Percentiles rank a stretch among this genome's conserved stretches.
Evolutionary conservation across 2,113 vertebrate species (phyloP).

Genomic region (Trematocara macrostoma): DNA sequence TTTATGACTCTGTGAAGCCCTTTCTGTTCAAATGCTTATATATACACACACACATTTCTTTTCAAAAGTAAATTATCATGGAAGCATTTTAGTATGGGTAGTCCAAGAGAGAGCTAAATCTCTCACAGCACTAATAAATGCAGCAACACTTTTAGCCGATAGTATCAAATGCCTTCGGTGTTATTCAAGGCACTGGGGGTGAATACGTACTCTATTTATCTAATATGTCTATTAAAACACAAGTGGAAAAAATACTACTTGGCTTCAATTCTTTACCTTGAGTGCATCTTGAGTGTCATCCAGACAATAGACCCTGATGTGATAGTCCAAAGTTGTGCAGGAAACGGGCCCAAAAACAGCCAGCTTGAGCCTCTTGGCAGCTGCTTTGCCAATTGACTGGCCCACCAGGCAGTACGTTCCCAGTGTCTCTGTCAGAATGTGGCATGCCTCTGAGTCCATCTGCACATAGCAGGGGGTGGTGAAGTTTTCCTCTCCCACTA

Average conservation of each 20-base stretch:
- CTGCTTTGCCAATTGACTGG: slow-evolving; percentile 84
- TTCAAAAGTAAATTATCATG: slow-evolving; percentile 30
- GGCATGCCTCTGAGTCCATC: slow-evolving; percentile 88
- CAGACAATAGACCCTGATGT: slow-evolving; percentile 89
- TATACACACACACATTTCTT: slow-evolving; percentile 2
- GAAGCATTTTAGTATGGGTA: background rate
- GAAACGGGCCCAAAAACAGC: slow-evolving; percentile 86
- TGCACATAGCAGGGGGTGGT: slow-evolving; percentile 93
- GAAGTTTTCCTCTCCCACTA: slow-evolving; percentile 91
- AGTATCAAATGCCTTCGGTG: background rate
- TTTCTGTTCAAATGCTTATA: background rate
- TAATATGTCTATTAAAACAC: background rate
- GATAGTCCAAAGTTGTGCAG: slow-evolving; percentile 88
- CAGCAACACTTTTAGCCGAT: background rate
- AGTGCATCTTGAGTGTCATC: slow-evolving; percentile 91
- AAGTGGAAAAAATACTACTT: background rate
- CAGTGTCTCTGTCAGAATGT: slow-evolving; percentile 88
- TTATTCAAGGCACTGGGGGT: background rate
- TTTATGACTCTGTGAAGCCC: slow-evolving; percentile 1
- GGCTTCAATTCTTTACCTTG: slow-evolving; percentile 72
- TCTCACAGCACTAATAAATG: background rate
- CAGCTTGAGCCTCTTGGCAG: slow-evolving; percentile 87
- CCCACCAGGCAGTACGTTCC: slow-evolving; percentile 89
- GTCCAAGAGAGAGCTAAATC: background rate
- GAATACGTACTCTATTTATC: background rate